A percentile compares a stretch with the other conserved stretches of the same genome.
These are phyloP conservation scores for Orthosia incerta DNA, from an alignment of 2,888 invertebrate genomes.

Conservation along the genomic window DNA sequence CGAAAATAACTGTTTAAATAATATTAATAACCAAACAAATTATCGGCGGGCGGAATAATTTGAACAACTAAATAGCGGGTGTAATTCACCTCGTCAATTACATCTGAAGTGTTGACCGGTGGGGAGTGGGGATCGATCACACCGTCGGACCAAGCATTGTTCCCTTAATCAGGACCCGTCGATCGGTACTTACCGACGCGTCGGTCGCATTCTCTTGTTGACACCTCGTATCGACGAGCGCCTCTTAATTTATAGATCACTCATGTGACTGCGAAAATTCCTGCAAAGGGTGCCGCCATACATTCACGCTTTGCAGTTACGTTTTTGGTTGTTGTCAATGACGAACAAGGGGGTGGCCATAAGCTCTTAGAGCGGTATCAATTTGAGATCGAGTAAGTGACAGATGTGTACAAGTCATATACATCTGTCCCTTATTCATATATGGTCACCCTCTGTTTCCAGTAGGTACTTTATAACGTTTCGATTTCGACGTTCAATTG, in stretches of 20 bases:
- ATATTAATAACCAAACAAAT: slow-evolving; percentile 35
- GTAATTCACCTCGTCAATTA: slow-evolving; percentile 63
- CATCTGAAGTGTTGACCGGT: slow-evolving; percentile 61
- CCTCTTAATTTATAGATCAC: slow-evolving; percentile 26
- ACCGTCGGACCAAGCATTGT: slow-evolving; percentile 66
- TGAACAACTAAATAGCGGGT: slow-evolving; percentile 41
- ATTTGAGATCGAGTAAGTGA: no score
- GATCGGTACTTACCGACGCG: slow-evolving; percentile 44
- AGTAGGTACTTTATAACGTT: not conserved
- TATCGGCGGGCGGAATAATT: slow-evolving; percentile 43
- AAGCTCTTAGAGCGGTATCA: no score
- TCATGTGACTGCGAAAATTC: slow-evolving; percentile 3
- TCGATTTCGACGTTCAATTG: not conserved
- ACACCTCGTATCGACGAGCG: slow-evolving; percentile 44
- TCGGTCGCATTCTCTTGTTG: slow-evolving; percentile 66
- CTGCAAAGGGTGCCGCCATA: not conserved
- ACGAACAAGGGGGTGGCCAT: no score
- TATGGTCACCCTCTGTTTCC: no score
- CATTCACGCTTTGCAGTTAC: not conserved
- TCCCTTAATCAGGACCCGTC: slow-evolving; percentile 66
- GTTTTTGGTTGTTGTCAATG: slow-evolving; percentile 3
- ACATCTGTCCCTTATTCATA: no score
- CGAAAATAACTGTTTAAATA: slow-evolving; percentile 35
- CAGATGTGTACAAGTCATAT: no score
- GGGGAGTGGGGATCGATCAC: slow-evolving; percentile 52